Conservation (phyloP, 2,888 invertebrate genomes). For the Ypsolopha scabrella region DNA sequence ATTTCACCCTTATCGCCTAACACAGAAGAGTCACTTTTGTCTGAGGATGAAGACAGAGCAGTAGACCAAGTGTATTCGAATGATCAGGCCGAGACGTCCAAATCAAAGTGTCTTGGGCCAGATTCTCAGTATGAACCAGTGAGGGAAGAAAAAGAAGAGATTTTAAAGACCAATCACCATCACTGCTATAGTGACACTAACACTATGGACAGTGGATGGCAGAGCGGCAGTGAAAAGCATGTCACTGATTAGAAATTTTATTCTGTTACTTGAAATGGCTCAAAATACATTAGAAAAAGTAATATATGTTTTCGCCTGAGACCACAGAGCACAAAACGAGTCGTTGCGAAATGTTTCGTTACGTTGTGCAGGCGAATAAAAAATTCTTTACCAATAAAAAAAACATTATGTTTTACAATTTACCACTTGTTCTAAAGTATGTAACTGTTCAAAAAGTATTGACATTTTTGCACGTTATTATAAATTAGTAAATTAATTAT, state of each 20-base stretch:
- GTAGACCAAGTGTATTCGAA: constrained; percentile 42
- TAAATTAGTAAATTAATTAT: no score
- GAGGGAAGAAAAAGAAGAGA: constrained; percentile 44
- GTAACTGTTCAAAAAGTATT: no score
- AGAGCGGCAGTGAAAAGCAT: constrained; percentile 74
- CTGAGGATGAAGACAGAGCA: constrained; percentile 39
- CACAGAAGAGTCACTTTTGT: constrained; percentile 53
- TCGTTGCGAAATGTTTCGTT: no score
- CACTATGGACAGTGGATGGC: constrained; percentile 78
- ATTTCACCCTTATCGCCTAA: constrained; percentile 53
- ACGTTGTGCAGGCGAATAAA: no score
- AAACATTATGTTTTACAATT: no score
- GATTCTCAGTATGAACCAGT: constrained; percentile 58
- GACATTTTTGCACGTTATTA: no score
- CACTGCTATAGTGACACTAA: constrained; percentile 71
- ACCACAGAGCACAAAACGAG: no score
- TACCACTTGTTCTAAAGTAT: no score
- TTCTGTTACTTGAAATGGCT: neutral
- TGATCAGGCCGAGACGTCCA: constrained; percentile 38
- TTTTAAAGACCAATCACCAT: constrained; percentile 52
- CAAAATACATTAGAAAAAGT: neutral
- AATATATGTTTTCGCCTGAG: neutral
- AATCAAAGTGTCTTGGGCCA: constrained; percentile 48
- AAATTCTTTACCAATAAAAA: no score
- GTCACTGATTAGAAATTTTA: constrained; percentile 45